Conservation (phyloP, 2,797 vertebrate species). For the Mus caroli region DNA sequence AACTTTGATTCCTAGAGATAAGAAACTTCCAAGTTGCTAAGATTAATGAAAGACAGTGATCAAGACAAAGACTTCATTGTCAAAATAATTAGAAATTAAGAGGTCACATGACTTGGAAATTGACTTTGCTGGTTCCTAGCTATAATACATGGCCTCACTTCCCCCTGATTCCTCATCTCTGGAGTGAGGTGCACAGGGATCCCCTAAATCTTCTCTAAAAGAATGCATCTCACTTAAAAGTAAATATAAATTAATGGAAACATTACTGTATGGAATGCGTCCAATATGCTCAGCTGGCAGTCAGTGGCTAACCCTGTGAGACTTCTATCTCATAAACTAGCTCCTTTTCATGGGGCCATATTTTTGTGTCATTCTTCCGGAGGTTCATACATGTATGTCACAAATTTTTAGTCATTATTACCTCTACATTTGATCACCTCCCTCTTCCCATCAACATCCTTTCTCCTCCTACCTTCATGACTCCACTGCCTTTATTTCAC, state of each 20-base stretch:
- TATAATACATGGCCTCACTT: not conserved
- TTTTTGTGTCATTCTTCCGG: not conserved
- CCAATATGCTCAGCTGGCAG: not conserved
- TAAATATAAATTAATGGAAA: not conserved
- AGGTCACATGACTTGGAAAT: not conserved
- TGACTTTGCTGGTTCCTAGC: not conserved
- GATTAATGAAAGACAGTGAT: constrained; percentile 40
- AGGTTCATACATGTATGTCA: not conserved
- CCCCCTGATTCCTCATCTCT: not conserved
- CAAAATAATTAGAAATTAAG: constrained; percentile 33
- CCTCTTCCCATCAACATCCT: not conserved
- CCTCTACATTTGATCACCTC: not conserved
- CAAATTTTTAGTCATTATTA: not conserved
- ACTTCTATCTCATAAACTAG: not conserved
- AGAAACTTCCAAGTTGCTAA: constrained; percentile 37
- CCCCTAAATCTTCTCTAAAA: not conserved
- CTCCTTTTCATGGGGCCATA: not conserved
- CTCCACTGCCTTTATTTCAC: not conserved
- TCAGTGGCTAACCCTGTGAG: not conserved
- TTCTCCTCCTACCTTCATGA: not conserved
- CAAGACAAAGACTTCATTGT: not conserved
- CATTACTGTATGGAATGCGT: not conserved
- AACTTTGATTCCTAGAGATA: not conserved
- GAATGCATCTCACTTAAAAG: not conserved
- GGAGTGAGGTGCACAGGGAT: not conserved